Evolutionary conservation across 2,888 invertebrate species (phyloP), one percentile per base, ranked within the genome.

Genomic region (Spialia ferax): DNA sequence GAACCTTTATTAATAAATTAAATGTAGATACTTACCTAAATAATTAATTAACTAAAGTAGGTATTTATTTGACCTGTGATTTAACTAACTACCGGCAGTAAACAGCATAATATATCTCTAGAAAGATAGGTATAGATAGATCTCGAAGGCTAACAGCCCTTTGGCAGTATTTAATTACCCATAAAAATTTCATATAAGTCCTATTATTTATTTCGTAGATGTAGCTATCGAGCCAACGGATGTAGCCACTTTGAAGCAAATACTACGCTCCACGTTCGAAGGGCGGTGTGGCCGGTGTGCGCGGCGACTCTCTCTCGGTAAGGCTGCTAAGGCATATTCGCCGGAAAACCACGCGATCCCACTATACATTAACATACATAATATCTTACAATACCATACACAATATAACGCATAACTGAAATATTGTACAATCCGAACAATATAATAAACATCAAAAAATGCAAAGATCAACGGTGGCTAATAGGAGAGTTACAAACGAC

Each of bases 371-470:
- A 55, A 38, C 18, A n/a, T 66, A 63, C 45, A 63, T 10, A 45
- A 10, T 32, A 70, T 66, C 69, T 68, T 70, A 72, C 71, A 66
- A 62, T 66, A 68, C 70, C 67, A 71, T 73, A 74, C 74, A 69
- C 74, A 69, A 62, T 63, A 72, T 73, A 73, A 75, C 71, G 75
- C 77, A 70, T 76, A 77, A 79, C 76, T 78, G 56, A 64, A 48
- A 63, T 56, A 56, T 38, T 26, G 38, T 60, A 66, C 66, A 54
- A 10, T 74, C 79, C 77, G 83, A 86, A 88, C 87, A 79, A 81
- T 83, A 86, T 80, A 86, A 89, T 88, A 91, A 88, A 91, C 84
- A 88, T 91, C 85, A 79, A 88, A 89, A 82, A 91, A 87, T 88
- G 85, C 89, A 86, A 83, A 82, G 83, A 81, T 88, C 85, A 88